Conservation (phyloP, 2,113 vertebrate species). For the Cranoglanis bouderius region DNA sequence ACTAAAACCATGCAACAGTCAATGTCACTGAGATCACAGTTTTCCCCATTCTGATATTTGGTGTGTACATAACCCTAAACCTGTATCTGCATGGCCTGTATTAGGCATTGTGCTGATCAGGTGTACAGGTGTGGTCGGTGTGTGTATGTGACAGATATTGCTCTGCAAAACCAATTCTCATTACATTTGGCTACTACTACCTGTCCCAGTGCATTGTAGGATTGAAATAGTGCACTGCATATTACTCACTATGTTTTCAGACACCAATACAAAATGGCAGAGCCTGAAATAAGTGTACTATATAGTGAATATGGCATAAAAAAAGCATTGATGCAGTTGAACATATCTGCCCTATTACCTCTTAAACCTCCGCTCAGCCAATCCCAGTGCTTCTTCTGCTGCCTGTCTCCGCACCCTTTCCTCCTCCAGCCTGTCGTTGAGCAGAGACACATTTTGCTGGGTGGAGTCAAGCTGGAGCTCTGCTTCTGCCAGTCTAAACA, state of each 20-base stretch:
- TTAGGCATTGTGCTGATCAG: background rate
- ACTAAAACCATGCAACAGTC: too few relatives aligned
- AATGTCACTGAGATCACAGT: too few relatives aligned
- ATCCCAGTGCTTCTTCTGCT: conserved; percentile 80
- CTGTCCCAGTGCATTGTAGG: background rate
- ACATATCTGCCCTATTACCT: conserved; percentile 64
- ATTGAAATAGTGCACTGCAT: background rate
- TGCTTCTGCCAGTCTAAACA: conserved; percentile 77
- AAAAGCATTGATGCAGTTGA: background rate
- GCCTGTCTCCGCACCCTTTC: conserved; percentile 77
- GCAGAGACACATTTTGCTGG: conserved; percentile 70
- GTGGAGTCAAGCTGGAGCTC: conserved; percentile 72
- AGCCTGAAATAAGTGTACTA: background rate
- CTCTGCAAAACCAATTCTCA: too few relatives aligned
- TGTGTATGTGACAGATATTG: too few relatives aligned
- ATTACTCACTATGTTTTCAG: background rate
- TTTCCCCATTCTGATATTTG: too few relatives aligned
- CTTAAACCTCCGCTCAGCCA: conserved; percentile 70
- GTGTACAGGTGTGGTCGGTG: background rate
- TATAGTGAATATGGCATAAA: background rate
- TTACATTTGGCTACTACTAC: background rate
- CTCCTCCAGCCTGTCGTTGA: conserved; percentile 75
- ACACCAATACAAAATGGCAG: background rate
- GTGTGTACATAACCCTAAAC: background rate
- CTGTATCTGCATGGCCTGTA: background rate